These are phyloP conservation scores for Mus spretus DNA, from an alignment of 2,797 vertebrate species.

Conservation along the genomic window DNA sequence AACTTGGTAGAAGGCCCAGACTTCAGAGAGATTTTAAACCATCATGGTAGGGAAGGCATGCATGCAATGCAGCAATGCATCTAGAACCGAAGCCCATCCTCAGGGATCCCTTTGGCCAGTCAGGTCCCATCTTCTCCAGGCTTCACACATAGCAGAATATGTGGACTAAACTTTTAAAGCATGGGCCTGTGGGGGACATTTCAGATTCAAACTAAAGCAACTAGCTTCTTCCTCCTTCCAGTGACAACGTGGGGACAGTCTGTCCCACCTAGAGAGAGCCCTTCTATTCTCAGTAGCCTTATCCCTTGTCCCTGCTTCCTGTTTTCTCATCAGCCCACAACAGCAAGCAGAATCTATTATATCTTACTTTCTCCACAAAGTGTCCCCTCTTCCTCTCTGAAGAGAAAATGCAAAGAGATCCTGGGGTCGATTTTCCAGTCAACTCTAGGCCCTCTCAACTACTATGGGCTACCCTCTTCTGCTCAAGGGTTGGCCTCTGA, in stretches of 20 bases:
- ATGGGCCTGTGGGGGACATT: not conserved
- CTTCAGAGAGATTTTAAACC: not conserved
- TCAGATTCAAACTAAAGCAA: not conserved
- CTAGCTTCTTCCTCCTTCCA: not conserved
- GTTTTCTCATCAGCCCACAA: not conserved
- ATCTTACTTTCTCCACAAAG: not conserved
- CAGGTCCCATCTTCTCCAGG: not conserved
- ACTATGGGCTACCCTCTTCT: not conserved
- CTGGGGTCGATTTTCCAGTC: not conserved
- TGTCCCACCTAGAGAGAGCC: not conserved
- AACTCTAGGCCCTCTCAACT: not conserved
- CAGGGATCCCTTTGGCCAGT: not conserved
- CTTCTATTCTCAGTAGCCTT: no score
- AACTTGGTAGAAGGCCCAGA: not conserved
- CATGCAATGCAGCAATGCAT: no score
- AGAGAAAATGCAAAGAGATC: not conserved
- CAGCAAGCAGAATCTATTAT: not conserved
- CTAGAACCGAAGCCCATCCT: not conserved
- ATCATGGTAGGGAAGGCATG: not conserved
- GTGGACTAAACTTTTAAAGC: not conserved
- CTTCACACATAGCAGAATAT: not conserved
- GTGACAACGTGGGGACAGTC: not conserved
- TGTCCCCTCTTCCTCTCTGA: not conserved
- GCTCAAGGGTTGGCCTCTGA: not conserved
- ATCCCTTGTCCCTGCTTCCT: not conserved